phyloP scores from a whole-genome alignment of 2,888 invertebrate genomes.

The Zygaena filipendulae region DNA sequence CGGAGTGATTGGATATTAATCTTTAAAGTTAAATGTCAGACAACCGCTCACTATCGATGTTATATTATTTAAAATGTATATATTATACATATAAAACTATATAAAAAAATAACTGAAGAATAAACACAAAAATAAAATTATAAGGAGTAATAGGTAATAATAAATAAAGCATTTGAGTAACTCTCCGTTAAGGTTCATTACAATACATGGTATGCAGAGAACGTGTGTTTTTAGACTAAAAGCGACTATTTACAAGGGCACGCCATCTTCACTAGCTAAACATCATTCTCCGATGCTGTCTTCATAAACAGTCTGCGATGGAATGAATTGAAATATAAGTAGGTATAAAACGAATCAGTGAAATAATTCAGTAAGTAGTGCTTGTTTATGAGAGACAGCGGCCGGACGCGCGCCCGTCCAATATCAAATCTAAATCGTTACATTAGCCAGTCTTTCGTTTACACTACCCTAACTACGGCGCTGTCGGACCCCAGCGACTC shows the following conservation, averaged over 20 bases:
- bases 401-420: conserved; percentile 15
- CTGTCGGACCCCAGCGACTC: conserved; percentile 13
- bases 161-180: conserved; percentile 3
- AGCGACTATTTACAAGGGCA: conserved; percentile 59
- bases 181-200: conserved; percentile 12
- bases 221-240: conserved; percentile 37
- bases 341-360: no score
- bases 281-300: conserved; percentile 40
- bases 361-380: no score
- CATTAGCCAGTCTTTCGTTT: conserved; percentile 67
- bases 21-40: no score
- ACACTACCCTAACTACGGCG: conserved; percentile 45
- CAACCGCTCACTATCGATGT: no score
- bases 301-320: no score
- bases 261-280: conserved; percentile 45
- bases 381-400: no score
- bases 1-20: no score
- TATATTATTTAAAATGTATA: no score
- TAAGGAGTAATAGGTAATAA: not conserved
- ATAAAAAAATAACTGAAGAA: not conserved
- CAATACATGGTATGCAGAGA: conserved; percentile 24
- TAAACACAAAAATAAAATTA: not conserved
- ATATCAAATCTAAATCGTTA: conserved; percentile 32
- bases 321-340: no score
- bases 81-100: not conserved